A percentile compares a stretch with the other conserved stretches of the same genome.
Evolutionary conservation across 2,888 invertebrate genomes (phyloP).

Genomic region (Zaprionus lineosus): DNA sequence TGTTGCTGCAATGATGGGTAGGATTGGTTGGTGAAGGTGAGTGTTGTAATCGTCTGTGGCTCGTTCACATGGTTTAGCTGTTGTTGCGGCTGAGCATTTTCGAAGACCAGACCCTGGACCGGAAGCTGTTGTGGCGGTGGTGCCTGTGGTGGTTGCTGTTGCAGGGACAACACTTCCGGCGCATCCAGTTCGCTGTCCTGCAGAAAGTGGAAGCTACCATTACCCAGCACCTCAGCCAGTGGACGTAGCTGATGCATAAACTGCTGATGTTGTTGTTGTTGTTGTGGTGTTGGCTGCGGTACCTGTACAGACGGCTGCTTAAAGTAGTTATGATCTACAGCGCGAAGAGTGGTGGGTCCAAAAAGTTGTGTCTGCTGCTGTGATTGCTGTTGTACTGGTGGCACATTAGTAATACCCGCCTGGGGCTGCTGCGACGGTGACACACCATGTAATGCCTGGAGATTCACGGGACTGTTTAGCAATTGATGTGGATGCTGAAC

Average conservation of each 20-base stretch:
- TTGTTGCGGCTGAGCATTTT: conserved; percentile 51
- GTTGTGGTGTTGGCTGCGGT: conserved; percentile 83
- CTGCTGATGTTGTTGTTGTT: conserved; percentile 85
- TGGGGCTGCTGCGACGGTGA: conserved; percentile 46
- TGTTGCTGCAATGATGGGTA: conserved; percentile 84
- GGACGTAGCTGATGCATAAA: conserved; percentile 86
- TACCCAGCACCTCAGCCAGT: conserved; percentile 89
- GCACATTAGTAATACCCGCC: conserved; percentile 41
- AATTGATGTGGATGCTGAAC: conserved; percentile 64
- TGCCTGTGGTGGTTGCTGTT: conserved; percentile 55
- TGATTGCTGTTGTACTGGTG: conserved; percentile 18
- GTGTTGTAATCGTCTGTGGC: conserved; percentile 87
- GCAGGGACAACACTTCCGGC: conserved; percentile 83
- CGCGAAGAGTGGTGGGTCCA: conserved; percentile 85
- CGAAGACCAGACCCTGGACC: conserved; percentile 66
- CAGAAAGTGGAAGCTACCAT: conserved; percentile 91
- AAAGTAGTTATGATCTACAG: conserved; percentile 87
- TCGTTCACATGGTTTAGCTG: conserved; percentile 67
- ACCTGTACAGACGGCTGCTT: conserved; percentile 75
- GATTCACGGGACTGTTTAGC: conserved; percentile 69
- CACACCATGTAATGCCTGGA: conserved; percentile 61
- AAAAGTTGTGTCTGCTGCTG: conserved; percentile 50
- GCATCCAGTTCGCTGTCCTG: conserved; percentile 96
- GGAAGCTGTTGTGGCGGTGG: conserved; percentile 58
- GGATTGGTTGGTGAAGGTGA: conserved; percentile 93